These are phyloP conservation scores for Latheticus oryzae DNA, from an alignment of 2,888 invertebrate genomes.

Conservation along the genomic window DNA sequence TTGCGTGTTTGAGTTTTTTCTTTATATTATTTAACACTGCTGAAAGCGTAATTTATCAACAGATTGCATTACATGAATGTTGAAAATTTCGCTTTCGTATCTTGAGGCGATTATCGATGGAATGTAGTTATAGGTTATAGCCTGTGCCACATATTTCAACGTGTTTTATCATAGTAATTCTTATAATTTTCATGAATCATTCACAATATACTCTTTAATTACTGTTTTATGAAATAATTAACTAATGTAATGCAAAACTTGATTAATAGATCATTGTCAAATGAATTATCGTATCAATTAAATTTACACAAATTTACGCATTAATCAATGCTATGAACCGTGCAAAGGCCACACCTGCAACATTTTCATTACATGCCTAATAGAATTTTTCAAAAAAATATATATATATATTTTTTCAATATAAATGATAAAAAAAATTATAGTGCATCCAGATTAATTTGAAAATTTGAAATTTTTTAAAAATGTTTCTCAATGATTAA, in stretches of 20 bases:
- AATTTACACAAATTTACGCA: conserved; percentile 21
- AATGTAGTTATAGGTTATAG: conserved; percentile 43
- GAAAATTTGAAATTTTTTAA: conserved; percentile 24
- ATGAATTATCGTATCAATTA: conserved; percentile 19
- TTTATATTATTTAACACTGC: conserved; percentile 11
- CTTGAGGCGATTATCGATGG: conserved; percentile 44
- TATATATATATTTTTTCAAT: no score
- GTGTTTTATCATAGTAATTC: conserved; percentile 41
- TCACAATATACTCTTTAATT: conserved; percentile 15
- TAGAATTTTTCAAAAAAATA: no score
- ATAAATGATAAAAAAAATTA: no score
- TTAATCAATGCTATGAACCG: conserved; percentile 25
- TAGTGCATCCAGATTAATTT: conserved; percentile 1
- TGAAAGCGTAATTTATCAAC: conserved; percentile 33
- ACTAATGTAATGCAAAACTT: conserved; percentile 11
- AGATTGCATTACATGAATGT: conserved; percentile 41
- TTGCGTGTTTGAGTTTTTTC: conserved; percentile 9
- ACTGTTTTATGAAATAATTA: conserved; percentile 10
- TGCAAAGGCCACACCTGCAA: conserved; percentile 30
- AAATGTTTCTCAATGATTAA: conserved; percentile 42
- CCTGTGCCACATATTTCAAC: conserved; percentile 43
- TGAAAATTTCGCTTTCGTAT: conserved; percentile 45
- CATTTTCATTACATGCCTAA: conserved; percentile 28
- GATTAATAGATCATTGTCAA: conserved; percentile 33
- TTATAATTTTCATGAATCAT: conserved; percentile 38